Evolutionary conservation across 2,113 vertebrate species (phyloP), one percentile per base, ranked within the genome.

Genomic region (Alligator sinensis): DNA sequence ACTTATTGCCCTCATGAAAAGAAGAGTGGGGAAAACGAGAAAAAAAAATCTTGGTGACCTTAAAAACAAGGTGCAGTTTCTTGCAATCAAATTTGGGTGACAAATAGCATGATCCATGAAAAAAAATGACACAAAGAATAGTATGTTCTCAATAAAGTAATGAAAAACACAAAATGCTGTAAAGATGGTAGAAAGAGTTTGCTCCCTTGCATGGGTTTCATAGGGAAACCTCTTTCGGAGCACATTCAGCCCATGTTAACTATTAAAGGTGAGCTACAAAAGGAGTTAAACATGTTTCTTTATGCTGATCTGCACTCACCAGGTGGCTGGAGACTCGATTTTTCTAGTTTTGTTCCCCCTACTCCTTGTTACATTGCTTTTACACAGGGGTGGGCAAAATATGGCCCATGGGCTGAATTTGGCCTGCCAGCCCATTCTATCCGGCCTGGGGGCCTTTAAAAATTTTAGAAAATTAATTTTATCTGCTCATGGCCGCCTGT

Each of bases 331-430:
- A 80, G 75, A 18, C 22, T 91, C 61, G 87, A 92, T 70, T 89
- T 86, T 93, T 75, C 82, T 92, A 88, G 55, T 91, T 95, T 94
- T 96, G 94, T 72, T 70, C 61, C 87, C 9, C 70, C 34, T 22
- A 72, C 8, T 34, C 13, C 95, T 72, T 89, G 13, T 88, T 89
- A 38, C 86, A 96, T 47, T 89, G 68, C 82, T 96, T 95, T 96
- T 94, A 47, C 47, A 47, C 47, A 38, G 47, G 47, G 47, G 47
- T 47, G 47, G 47, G 7, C 47, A 47, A 47, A 47, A 47, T 47
- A 47, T 47, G 47, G 47, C 47, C 47, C 47, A 9, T 3, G 8
- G 47, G 47, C 47, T 9, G 47, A 9, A 47, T 47, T 47, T 47
- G 47, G 47, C 47, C 47, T 47, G 47, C 47, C 47, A 47, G 47